Percentiles rank a stretch among this genome's conserved stretches.
Evolutionary conservation across 2,113 vertebrate species (phyloP).

Genomic region (Lophius piscatorius): DNA sequence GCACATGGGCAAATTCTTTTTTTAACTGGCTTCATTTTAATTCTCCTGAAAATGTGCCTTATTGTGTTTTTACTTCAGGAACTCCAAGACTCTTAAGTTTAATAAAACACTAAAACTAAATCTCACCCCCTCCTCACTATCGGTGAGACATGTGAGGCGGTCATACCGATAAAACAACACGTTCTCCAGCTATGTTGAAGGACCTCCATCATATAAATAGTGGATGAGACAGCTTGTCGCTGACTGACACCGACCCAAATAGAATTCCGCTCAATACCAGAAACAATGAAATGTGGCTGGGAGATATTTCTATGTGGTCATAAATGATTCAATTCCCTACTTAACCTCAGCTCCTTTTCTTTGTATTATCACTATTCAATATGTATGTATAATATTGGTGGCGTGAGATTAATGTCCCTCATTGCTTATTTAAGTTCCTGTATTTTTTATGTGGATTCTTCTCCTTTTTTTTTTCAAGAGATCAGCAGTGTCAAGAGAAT

Average conservation of each 20-base stretch:
- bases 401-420: conserved; percentile 66
- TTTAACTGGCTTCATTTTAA: too few relatives aligned
- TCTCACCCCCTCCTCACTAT: neutral
- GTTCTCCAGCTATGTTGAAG: neutral
- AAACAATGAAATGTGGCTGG: conserved; percentile 54
- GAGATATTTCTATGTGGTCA: conserved; percentile 49
- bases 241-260: conserved; percentile 43
- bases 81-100: too few relatives aligned
- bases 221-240: conserved; percentile 51
- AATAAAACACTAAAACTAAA: neutral
- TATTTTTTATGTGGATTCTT: conserved; percentile 62
- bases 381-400: conserved; percentile 42
- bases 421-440: conserved; percentile 70
- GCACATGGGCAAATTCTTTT: too few relatives aligned
- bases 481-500: neutral
- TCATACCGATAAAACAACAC: neutral
- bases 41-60: neutral
- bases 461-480: conserved; percentile 24
- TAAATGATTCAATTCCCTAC: conserved; percentile 67
- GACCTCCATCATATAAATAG: conserved; percentile 52
- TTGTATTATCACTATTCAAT: conserved; percentile 68
- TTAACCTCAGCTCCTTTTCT: conserved; percentile 65
- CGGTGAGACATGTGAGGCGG: neutral
- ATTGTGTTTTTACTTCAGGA: neutral
- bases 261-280: conserved; percentile 17